These are phyloP conservation scores for Cassiopea xamachana DNA, from an alignment of 30 jellyfish, hydroid and myxozoan species.

Conservation along the genomic window DNA sequence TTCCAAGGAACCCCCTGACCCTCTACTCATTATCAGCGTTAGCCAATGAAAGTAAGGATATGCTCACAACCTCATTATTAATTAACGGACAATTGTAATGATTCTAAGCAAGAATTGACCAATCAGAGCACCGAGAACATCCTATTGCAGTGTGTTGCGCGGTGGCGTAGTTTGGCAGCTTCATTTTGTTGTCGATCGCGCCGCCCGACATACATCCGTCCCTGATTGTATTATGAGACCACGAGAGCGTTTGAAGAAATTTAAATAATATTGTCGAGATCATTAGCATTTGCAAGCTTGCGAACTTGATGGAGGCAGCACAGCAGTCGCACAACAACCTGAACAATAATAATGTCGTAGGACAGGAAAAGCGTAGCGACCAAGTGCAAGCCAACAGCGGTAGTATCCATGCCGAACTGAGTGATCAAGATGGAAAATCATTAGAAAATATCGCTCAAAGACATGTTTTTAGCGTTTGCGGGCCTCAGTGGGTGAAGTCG, in stretches of 20 bases:
- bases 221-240: conserved; percentile 29
- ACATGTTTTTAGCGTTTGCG: conserved; percentile 60
- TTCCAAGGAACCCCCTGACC: conserved; percentile 37
- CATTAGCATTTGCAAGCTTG: conserved; percentile 72
- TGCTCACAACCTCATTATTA: conserved; percentile 71
- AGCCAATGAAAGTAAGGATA: conserved; percentile 60
- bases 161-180: conserved; percentile 37
- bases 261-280: conserved; percentile 71
- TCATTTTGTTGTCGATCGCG: conserved; percentile 52
- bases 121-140: conserved; percentile 47
- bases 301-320: conserved; percentile 49
- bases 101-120: conserved; percentile 43
- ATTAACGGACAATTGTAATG: conserved; percentile 52
- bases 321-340: conserved; percentile 58
- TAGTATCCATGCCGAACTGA: conserved; percentile 42
- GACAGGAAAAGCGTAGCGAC: conserved; percentile 42
- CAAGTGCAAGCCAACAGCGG: conserved; percentile 21
- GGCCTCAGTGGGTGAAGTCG: conserved; percentile 76
- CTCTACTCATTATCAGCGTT: conserved; percentile 40
- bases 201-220: conserved; percentile 24
- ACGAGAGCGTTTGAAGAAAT: conserved; percentile 56
- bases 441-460: conserved; percentile 66
- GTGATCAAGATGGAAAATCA: conserved; percentile 68
- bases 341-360: conserved; percentile 73
- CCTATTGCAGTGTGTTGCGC: conserved; percentile 16